Evolutionary conservation across 1,140 invertebrate genomes (phyloP).

Genomic region (Heliconius himera): DNA sequence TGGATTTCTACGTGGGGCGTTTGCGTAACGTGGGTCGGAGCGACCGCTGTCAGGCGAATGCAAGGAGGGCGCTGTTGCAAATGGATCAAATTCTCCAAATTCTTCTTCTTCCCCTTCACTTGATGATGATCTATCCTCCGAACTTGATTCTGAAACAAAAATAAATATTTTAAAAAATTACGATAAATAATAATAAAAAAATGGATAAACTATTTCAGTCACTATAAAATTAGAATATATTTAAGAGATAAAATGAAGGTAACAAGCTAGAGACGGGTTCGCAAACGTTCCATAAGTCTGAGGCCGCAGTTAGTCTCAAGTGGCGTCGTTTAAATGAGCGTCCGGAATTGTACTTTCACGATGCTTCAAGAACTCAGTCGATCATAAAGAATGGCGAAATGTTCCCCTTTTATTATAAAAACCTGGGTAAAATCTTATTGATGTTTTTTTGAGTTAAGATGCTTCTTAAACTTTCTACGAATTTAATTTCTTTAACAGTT

Average conservation of each 20-base stretch:
- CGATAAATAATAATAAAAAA: background rate
- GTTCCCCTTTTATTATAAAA: slow-evolving; percentile 36
- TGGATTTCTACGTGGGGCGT: slow-evolving; percentile 85
- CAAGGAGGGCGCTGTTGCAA: slow-evolving; percentile 72
- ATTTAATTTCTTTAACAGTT: slow-evolving; percentile 11
- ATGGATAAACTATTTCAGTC: background rate
- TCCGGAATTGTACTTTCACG: slow-evolving; percentile 48
- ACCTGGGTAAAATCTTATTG: slow-evolving; percentile 9
- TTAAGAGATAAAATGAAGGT: slow-evolving; percentile 54
- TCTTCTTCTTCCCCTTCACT: slow-evolving; percentile 75
- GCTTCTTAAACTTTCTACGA: slow-evolving; percentile 23
- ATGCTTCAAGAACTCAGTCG: slow-evolving; percentile 46
- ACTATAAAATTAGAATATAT: slow-evolving; percentile 38
- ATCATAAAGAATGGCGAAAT: slow-evolving; percentile 48
- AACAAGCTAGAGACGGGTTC: slow-evolving; percentile 51
- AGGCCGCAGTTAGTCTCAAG: slow-evolving; percentile 65
- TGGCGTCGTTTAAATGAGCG: slow-evolving; percentile 65
- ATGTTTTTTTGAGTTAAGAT: slow-evolving; percentile 20
- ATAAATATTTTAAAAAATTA: slow-evolving; percentile 1
- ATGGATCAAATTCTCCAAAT: slow-evolving; percentile 76
- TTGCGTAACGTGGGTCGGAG: slow-evolving; percentile 79
- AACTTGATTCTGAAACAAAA: slow-evolving; percentile 74
- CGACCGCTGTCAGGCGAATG: slow-evolving; percentile 77
- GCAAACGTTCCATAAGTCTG: slow-evolving; percentile 47
- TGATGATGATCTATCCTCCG: slow-evolving; percentile 70